Base-by-base conservation (phyloP, 2,113 vertebrate genomes). In the Phyllostomus hastatus region DNA sequence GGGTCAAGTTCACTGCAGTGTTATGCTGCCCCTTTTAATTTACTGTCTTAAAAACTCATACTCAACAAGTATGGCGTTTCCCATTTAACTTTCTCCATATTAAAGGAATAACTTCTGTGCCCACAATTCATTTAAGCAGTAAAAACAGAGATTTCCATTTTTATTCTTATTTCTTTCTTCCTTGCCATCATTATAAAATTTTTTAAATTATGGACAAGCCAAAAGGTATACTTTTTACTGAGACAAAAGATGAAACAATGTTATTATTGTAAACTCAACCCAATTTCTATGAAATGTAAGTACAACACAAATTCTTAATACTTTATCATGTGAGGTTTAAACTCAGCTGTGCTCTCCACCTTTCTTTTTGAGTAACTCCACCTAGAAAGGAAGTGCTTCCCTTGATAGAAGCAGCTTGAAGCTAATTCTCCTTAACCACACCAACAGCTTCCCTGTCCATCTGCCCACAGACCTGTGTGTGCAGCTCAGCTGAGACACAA, bases 81-180 rank as follows among this genome's bases (percentile, higher is more conserved):
- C 46, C 85, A 88, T 86, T 87, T 61, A 48, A 24, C 76, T 95
- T 59, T 69, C 52, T 95, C 69, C n/a, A 78, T 31, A 69, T 69
- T 91, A 50, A 86, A 90, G 76, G 52, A 66, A 16, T 48, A 89
- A 46, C 31, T 48, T 85, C 72, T 86, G 50, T 35, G 10, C 24
- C 43, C 41, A 64, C 26, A 81, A 82, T 78, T 91, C 73, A 94
- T 91, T 93, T 41, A 80, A 46, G 41, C 33, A 81, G 33, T 75
- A 12, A 76, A 92, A 94, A 84, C 46, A 95, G 76, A 79, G n/a
- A 83, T 7, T 79, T 31, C 26, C 73, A 61, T 78, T 95, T 70
- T 81, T 82, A 61, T 61, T 89, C 70, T 76, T 82, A 46, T n/a
- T 89, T 46, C 54, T 83, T 84, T 90, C 17, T 54, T 84, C 7